phyloP scores from a whole-genome alignment of 2,113 vertebrate species.

The Echinops telfairi region DNA sequence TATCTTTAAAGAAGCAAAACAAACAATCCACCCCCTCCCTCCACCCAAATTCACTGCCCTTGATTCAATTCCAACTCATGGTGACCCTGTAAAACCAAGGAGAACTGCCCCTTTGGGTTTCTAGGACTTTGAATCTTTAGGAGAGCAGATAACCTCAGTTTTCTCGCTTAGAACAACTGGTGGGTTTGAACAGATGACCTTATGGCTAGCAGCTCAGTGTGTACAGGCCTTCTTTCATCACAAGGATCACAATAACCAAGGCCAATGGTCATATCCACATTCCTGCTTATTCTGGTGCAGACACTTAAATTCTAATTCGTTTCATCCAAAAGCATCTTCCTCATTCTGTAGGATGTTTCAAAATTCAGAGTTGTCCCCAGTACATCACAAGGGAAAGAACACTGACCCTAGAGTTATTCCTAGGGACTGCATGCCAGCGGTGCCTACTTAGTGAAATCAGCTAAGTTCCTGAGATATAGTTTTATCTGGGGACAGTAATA shows the following conservation, averaged over 20 bases:
- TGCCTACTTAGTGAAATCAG: not conserved
- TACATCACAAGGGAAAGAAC: constrained; percentile 21
- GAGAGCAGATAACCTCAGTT: too few relatives aligned
- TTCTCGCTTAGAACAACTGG: too few relatives aligned
- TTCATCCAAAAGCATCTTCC: not conserved
- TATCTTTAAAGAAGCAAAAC: too few relatives aligned
- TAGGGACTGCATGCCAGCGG: not conserved
- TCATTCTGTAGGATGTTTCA: constrained; percentile 1
- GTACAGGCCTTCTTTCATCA: not conserved
- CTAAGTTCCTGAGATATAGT: constrained; percentile 4
- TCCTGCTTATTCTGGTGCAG: not conserved
- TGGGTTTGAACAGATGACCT: too few relatives aligned
- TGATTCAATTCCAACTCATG: too few relatives aligned
- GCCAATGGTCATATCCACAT: not conserved
- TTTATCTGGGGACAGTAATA: constrained; percentile 10
- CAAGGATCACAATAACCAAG: not conserved
- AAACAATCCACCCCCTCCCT: too few relatives aligned
- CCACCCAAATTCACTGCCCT: too few relatives aligned
- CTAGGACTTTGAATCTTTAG: too few relatives aligned
- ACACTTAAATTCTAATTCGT: constrained; percentile 20
- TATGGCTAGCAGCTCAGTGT: too few relatives aligned
- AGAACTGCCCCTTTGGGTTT: too few relatives aligned
- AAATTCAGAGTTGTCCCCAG: constrained; percentile 6
- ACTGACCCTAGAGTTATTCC: not conserved
- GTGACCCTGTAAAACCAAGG: too few relatives aligned